Evolutionary conservation across 2,888 invertebrate species (phyloP).

Genomic region (Endotricha flammealis): DNA sequence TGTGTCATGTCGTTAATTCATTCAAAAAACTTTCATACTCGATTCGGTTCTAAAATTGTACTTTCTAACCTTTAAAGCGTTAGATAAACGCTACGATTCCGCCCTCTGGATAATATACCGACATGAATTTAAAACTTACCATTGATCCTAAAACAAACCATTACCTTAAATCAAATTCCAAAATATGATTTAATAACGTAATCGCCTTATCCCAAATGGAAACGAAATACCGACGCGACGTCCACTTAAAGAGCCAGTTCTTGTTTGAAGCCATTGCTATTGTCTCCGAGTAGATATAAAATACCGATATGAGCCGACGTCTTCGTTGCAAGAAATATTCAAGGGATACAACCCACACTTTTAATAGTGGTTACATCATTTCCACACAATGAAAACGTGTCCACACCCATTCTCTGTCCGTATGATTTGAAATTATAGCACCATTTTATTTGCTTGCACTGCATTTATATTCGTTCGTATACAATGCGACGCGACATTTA

Average conservation of each 20-base stretch:
- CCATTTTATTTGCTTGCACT: constrained; percentile 77
- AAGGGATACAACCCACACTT: constrained; percentile 78
- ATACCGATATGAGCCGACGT: constrained; percentile 77
- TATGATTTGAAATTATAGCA: constrained; percentile 79
- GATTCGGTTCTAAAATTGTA: too few species aligned
- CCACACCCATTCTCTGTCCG: constrained; percentile 79
- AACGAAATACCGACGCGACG: constrained; percentile 53
- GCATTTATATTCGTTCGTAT: constrained; percentile 75
- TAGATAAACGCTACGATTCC: too few species aligned
- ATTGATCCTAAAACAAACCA: too few species aligned
- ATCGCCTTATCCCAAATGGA: constrained; percentile 39
- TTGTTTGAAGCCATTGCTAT: constrained; percentile 72
- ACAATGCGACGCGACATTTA: constrained; percentile 70
- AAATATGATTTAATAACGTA: constrained; percentile 38
- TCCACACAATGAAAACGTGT: constrained; percentile 78
- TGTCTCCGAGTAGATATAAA: constrained; percentile 75
- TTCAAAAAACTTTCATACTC: too few species aligned
- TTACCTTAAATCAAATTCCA: too few species aligned
- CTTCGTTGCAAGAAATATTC: constrained; percentile 78
- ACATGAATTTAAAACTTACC: too few species aligned
- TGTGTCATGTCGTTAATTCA: too few species aligned
- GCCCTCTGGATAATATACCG: too few species aligned
- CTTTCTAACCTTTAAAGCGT: too few species aligned
- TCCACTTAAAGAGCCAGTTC: constrained; percentile 65
- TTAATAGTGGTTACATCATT: constrained; percentile 79